phyloP scores from a whole-genome alignment of 2,888 invertebrate genomes.

The Dyspetes luteomarginatus region DNA sequence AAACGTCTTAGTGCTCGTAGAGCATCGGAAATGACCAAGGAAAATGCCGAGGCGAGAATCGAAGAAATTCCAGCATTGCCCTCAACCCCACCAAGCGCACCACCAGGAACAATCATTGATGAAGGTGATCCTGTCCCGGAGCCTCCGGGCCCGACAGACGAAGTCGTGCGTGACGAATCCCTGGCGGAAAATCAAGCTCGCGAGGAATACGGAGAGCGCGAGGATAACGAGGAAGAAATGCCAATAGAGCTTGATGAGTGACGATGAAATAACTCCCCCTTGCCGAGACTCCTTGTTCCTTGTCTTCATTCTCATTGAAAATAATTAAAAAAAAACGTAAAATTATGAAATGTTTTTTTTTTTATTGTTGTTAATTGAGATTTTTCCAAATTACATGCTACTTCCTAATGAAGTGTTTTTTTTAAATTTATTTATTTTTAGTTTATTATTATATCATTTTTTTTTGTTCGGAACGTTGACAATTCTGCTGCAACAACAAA shows the following conservation, averaged over 20 bases:
- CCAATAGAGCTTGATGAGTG: slow-evolving; percentile 6
- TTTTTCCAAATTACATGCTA: slow-evolving; percentile 74
- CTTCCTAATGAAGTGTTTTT: slow-evolving; percentile 70
- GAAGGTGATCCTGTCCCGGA: slow-evolving; percentile 41
- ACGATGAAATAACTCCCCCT: not conserved
- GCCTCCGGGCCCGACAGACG: slow-evolving; percentile 14
- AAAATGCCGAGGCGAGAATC: not conserved
- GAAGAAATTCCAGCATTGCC: slow-evolving; percentile 22
- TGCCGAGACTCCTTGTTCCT: no score
- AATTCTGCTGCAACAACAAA: slow-evolving; percentile 75
- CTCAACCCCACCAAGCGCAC: slow-evolving; percentile 41
- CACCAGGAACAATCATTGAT: slow-evolving; percentile 37
- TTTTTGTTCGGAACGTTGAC: slow-evolving; percentile 70
- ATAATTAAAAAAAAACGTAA: slow-evolving; percentile 39
- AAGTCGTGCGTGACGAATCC: slow-evolving; percentile 28
- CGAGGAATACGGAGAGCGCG: slow-evolving; percentile 5
- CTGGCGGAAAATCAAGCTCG: not conserved
- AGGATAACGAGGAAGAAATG: not conserved
- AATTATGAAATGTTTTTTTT: slow-evolving; percentile 76
- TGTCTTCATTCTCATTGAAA: not conserved
- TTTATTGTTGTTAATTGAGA: slow-evolving; percentile 76
- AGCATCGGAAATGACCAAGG: slow-evolving; percentile 29
- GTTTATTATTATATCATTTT: slow-evolving; percentile 60
- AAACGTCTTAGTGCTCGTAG: slow-evolving; percentile 47
- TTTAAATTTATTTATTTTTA: not conserved